phyloP scores from a whole-genome alignment of 2,113 vertebrate species.

The Geococcyx californianus region DNA sequence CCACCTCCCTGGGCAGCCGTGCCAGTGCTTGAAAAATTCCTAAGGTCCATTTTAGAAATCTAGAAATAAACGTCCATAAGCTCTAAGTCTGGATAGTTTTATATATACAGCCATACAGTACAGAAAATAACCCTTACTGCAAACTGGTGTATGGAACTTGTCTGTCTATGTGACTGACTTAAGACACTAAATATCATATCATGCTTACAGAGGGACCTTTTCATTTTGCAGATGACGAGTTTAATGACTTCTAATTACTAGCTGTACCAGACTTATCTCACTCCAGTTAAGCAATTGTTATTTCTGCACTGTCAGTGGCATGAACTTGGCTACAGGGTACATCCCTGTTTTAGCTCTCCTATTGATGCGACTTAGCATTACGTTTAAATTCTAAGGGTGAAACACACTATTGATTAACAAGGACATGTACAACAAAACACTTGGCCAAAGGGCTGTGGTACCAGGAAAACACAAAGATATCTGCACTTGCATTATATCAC shows the following conservation, averaged over 20 bases:
- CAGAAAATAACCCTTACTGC: background rate
- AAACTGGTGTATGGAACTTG: background rate
- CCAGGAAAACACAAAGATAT: background rate
- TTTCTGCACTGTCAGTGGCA: background rate
- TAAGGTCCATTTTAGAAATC: background rate
- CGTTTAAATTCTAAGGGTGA: background rate
- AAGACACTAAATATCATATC: background rate
- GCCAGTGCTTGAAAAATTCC: background rate
- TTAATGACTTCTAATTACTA: background rate
- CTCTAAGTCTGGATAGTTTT: background rate
- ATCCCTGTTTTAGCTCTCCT: background rate
- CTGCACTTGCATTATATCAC: background rate
- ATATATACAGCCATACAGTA: too few species aligned
- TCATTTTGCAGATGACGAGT: background rate
- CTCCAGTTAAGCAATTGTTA: background rate
- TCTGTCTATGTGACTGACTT: background rate
- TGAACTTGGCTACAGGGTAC: background rate
- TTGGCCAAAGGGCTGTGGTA: background rate
- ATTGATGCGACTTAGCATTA: background rate
- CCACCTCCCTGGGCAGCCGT: too few species aligned
- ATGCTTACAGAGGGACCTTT: background rate
- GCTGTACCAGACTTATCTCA: background rate
- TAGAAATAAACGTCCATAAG: background rate
- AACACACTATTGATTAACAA: background rate
- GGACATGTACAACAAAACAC: background rate